These are phyloP conservation scores for Cyclophora albipunctata DNA, from an alignment of 2,888 invertebrate species.

Conservation along the genomic window DNA sequence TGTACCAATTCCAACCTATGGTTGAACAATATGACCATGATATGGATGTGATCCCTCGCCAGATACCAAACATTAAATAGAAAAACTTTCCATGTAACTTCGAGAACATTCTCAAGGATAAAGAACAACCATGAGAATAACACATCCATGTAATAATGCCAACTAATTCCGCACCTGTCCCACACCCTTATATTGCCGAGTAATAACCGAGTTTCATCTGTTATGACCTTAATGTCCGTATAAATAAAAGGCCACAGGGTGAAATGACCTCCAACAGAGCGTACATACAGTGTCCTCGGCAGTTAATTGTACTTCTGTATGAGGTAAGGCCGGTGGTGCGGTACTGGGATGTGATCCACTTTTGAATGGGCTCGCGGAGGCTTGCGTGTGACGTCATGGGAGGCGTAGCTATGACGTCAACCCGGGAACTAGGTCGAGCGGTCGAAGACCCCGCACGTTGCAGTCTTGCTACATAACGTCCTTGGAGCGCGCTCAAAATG, in stretches of 20 bases:
- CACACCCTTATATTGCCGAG: not conserved
- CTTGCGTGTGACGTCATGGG: slow-evolving; percentile 61
- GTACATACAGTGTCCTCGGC: slow-evolving; percentile 36
- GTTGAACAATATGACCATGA: too few species aligned
- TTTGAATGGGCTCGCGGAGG: slow-evolving; percentile 68
- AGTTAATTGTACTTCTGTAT: slow-evolving; percentile 16
- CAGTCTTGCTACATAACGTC: slow-evolving; percentile 45
- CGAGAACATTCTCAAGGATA: too few species aligned
- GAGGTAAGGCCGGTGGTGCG: slow-evolving; percentile 35
- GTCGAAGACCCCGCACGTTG: slow-evolving; percentile 56
- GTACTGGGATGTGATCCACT: slow-evolving; percentile 57
- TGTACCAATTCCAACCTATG: too few species aligned
- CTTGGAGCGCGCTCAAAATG: slow-evolving; percentile 27
- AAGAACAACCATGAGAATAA: too few species aligned
- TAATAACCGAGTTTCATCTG: slow-evolving; percentile 4
- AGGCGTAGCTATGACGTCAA: slow-evolving; percentile 69
- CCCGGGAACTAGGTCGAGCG: slow-evolving; percentile 59
- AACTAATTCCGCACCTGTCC: too few species aligned
- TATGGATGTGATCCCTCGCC: too few species aligned
- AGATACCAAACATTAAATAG: too few species aligned
- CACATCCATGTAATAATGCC: too few species aligned
- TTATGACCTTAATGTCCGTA: slow-evolving; percentile 35
- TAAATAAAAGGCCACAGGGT: slow-evolving; percentile 36
- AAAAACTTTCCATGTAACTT: too few species aligned
- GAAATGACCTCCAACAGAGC: slow-evolving; percentile 45